These are phyloP conservation scores for Metaphire vulgaris DNA, from an alignment of 1,140 invertebrate species.

Conservation along the genomic window DNA sequence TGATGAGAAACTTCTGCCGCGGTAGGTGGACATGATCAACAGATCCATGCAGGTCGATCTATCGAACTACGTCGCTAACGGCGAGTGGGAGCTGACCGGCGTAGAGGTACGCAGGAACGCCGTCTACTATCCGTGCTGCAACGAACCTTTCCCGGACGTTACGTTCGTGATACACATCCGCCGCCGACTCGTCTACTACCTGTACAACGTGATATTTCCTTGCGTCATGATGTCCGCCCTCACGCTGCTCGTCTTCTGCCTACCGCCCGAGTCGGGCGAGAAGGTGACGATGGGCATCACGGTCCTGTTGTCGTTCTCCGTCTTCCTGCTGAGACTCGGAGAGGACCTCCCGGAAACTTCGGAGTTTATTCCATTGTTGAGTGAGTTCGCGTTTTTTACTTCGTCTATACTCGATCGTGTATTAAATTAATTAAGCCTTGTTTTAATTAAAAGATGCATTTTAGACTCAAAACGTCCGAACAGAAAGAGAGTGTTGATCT, in stretches of 20 bases:
- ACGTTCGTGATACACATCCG: conserved; percentile 52
- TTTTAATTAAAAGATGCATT: no score
- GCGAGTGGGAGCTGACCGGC: conserved; percentile 30
- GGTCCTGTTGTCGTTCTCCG: conserved; percentile 50
- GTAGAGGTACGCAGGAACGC: conserved; percentile 16
- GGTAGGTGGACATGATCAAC: conserved; percentile 46
- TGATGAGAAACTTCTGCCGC: no score
- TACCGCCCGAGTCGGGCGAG: conserved; percentile 44
- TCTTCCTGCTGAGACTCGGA: conserved; percentile 51
- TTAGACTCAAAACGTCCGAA: no score
- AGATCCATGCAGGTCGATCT: conserved; percentile 57
- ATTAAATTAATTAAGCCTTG: no score
- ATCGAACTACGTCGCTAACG: conserved; percentile 55
- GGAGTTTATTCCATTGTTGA: conserved; percentile 62
- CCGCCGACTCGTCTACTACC: conserved; percentile 46
- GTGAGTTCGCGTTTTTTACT: conserved; percentile 55
- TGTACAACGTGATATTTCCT: conserved; percentile 45
- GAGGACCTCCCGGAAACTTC: conserved; percentile 52
- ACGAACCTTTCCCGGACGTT: conserved; percentile 68
- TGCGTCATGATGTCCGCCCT: conserved; percentile 48
- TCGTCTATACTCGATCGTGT: no score
- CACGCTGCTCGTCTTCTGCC: conserved; percentile 46
- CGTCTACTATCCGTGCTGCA: conserved; percentile 26
- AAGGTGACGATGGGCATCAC: conserved; percentile 43
- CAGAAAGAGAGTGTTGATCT: no score